Conservation (phyloP, 2,888 invertebrate genomes). For the Elysia crispata region DNA sequence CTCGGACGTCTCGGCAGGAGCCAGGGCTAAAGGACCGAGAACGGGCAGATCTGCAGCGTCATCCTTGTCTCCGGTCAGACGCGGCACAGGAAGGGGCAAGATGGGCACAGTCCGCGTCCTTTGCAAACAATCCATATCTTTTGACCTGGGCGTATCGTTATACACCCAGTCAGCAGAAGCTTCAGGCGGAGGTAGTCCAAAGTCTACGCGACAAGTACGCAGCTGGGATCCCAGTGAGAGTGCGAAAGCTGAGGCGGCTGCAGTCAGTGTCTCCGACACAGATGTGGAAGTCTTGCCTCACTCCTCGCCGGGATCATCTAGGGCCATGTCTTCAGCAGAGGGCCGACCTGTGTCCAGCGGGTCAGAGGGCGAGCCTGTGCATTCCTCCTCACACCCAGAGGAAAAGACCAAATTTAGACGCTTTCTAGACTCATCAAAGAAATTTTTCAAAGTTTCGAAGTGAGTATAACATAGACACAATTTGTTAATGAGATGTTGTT, state of each 20-base stretch:
- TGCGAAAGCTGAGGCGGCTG: slow-evolving; percentile 18
- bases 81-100: slow-evolving; percentile 59
- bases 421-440: slow-evolving; percentile 71
- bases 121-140: slow-evolving; percentile 74
- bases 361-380: slow-evolving; percentile 60
- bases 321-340: slow-evolving; percentile 16
- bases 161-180: slow-evolving; percentile 56
- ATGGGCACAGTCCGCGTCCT: slow-evolving; percentile 72
- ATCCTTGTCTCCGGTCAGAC: slow-evolving; percentile 53
- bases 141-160: slow-evolving; percentile 69
- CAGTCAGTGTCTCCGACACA: neutral
- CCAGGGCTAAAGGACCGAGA: slow-evolving; percentile 34
- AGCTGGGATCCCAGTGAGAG: slow-evolving; percentile 41
- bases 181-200: neutral
- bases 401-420: slow-evolving; percentile 64
- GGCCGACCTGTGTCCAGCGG: slow-evolving; percentile 56
- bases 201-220: slow-evolving; percentile 32
- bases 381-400: slow-evolving; percentile 54
- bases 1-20: neutral
- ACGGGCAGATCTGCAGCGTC: slow-evolving; percentile 41
- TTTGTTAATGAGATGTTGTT: no score
- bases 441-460: slow-evolving; percentile 76
- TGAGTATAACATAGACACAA: slow-evolving; percentile 67
- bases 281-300: neutral
- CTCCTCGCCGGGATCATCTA: slow-evolving; percentile 5